Conservation (phyloP, 2,113 vertebrate genomes). For the Accipiter cooperii region DNA sequence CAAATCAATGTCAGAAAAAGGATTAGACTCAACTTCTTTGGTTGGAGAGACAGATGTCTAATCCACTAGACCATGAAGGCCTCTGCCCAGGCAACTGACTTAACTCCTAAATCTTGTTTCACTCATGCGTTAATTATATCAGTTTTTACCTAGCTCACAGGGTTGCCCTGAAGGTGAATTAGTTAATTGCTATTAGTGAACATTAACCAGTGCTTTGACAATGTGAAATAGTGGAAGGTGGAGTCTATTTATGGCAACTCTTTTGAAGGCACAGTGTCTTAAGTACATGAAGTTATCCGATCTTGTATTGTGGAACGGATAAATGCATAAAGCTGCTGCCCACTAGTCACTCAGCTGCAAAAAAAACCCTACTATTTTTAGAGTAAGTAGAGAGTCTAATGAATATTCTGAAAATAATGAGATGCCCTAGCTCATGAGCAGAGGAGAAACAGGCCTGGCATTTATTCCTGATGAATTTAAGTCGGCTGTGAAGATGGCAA, state of each 20-base stretch:
- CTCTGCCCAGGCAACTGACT: slow-evolving; percentile 47
- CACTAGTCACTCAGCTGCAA: neutral
- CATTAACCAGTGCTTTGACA: neutral
- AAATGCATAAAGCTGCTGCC: neutral
- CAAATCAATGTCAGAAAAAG: slow-evolving; percentile 56
- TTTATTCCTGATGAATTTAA: neutral
- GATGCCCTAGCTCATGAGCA: neutral
- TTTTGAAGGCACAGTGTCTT: neutral
- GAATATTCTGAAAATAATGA: slow-evolving; percentile 33
- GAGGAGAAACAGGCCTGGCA: neutral
- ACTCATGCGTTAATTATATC: slow-evolving; percentile 42
- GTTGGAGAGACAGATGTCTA: slow-evolving; percentile 52
- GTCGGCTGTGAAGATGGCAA: fast-evolving
- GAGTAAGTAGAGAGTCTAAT: neutral
- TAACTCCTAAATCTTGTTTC: slow-evolving; percentile 59
- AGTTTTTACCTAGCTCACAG: neutral
- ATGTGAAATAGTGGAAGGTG: neutral
- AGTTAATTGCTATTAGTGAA: slow-evolving; percentile 22
- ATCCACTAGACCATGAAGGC: slow-evolving; percentile 39
- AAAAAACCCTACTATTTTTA: neutral
- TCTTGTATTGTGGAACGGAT: neutral
- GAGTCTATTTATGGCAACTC: neutral
- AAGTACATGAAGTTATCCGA: neutral
- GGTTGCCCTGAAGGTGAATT: slow-evolving; percentile 25
- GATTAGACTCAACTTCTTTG: slow-evolving; percentile 51